Evolutionary conservation across 2,797 vertebrate species (phyloP).

Genomic region (Antrozous pallidus): DNA sequence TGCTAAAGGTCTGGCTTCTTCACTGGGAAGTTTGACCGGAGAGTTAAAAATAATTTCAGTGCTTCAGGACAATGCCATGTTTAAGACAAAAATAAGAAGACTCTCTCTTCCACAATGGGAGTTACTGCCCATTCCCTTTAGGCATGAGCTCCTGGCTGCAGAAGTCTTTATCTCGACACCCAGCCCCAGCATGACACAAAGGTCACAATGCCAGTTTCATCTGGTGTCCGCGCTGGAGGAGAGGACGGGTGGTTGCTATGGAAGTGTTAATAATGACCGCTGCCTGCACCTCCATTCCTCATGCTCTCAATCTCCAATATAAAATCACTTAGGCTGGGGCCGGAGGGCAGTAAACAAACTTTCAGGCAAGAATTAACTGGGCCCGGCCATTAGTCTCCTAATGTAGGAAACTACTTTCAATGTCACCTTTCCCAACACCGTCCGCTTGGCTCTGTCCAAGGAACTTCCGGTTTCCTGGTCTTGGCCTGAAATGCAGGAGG

Average conservation of each 20-base stretch:
- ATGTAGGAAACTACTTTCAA: constrained; percentile 66
- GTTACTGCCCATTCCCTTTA: constrained; percentile 27
- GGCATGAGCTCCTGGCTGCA: constrained; percentile 3
- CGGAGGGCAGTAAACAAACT: constrained; percentile 70
- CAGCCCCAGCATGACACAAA: constrained; percentile 32
- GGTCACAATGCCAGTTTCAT: constrained; percentile 58
- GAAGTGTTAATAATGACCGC: constrained; percentile 72
- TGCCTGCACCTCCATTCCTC: constrained; percentile 30
- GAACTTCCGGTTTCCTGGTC: neutral
- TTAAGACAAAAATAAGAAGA: constrained; percentile 32
- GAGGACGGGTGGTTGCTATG: constrained; percentile 73
- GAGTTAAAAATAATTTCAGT: constrained; percentile 39
- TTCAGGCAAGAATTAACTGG: constrained; percentile 64
- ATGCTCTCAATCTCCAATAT: constrained; percentile 46
- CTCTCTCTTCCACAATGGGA: neutral
- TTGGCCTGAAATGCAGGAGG: neutral
- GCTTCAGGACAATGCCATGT: constrained; percentile 17
- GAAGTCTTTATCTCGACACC: constrained; percentile 36
- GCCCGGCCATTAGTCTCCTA: constrained; percentile 61
- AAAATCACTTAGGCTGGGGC: constrained; percentile 66
- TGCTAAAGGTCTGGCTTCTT: constrained; percentile 44
- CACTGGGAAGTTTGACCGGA: constrained; percentile 22
- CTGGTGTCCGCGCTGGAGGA: constrained; percentile 25
- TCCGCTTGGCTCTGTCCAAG: neutral
- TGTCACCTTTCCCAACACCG: constrained; percentile 56